Conservation (phyloP, 2,113 vertebrate species). For the Pavo muticus region DNA sequence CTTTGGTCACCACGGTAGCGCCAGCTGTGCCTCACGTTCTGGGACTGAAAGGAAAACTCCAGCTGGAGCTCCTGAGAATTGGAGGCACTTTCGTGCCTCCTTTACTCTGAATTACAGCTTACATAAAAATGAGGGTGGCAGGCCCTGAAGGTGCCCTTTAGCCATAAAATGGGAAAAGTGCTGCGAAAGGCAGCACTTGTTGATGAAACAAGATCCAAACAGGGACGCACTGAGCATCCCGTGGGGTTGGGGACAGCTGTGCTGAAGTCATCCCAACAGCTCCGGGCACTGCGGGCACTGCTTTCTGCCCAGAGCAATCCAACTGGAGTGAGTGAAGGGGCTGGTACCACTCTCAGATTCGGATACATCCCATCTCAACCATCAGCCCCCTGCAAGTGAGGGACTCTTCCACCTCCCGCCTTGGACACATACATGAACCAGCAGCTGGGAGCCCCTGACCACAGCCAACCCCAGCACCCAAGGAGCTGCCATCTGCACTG, state of each 20-base stretch:
- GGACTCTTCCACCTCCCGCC: neutral
- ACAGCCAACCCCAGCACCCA: neutral
- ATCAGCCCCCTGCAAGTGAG: neutral
- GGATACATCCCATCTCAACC: neutral
- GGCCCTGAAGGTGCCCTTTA: conserved; percentile 42
- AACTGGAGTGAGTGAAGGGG: neutral
- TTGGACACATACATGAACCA: neutral
- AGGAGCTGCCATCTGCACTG: conserved; percentile 6
- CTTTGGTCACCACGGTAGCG: conserved; percentile 9
- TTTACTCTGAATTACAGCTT: neutral
- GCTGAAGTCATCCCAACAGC: neutral
- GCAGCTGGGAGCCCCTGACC: conserved; percentile 28
- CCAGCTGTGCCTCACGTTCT: conserved; percentile 9
- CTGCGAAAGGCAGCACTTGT: neutral
- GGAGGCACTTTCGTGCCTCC: neutral
- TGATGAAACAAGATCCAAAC: neutral
- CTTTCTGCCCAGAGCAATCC: neutral
- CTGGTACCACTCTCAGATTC: neutral
- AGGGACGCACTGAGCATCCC: neutral
- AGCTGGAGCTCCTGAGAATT: neutral
- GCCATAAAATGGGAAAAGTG: neutral
- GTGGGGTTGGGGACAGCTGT: neutral
- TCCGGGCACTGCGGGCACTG: neutral
- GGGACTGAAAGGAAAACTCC: neutral
- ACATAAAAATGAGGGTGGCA: neutral